Evolutionary conservation across 2,113 vertebrate species (phyloP).

Genomic region (Petaurus breviceps): DNA sequence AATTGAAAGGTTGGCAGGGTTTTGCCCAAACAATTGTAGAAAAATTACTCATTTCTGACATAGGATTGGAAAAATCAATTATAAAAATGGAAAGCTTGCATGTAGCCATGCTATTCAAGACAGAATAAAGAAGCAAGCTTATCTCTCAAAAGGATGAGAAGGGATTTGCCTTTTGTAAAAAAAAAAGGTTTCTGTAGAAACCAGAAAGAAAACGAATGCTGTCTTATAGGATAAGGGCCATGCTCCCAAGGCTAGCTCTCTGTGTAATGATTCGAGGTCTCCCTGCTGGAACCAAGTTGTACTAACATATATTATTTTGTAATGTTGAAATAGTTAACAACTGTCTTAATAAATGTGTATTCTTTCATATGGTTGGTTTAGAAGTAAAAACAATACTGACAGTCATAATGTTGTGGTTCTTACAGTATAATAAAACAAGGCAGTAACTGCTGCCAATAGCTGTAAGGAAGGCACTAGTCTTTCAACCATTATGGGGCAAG

Average conservation of each 20-base stretch:
- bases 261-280: not conserved
- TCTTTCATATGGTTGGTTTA: not conserved
- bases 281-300: not conserved
- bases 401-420: not conserved
- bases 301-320: not conserved
- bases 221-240: not conserved
- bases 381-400: not conserved
- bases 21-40: conserved; percentile 14
- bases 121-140: not conserved
- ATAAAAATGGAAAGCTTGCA: not conserved
- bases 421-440: not conserved
- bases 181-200: conserved; percentile 28
- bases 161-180: not conserved
- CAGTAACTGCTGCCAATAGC: not conserved
- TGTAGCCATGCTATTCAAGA: conserved; percentile 8
- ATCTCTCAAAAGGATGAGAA: conserved; percentile 24
- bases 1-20: not conserved
- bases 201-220: not conserved
- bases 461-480: not conserved
- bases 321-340: not conserved
- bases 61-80: not conserved
- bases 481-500: not conserved
- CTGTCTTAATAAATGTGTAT: not conserved
- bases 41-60: conserved; percentile 41
- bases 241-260: not conserved